A percentile compares a stretch with the other conserved stretches of the same genome.
Evolutionary conservation across 2,113 vertebrate species (phyloP).

Genomic region (Coptodon rendalli): DNA sequence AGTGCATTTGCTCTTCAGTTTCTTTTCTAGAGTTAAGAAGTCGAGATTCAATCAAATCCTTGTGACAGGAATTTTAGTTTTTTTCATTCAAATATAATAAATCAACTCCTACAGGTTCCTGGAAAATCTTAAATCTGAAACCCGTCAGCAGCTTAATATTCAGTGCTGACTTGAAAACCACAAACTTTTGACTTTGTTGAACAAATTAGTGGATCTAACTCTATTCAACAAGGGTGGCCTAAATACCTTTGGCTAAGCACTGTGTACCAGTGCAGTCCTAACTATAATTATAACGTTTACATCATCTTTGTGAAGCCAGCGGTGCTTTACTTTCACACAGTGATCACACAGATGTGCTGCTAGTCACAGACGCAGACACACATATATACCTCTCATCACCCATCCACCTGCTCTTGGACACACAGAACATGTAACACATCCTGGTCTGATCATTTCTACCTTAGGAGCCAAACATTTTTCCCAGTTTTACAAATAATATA

Average conservation of each 20-base stretch:
- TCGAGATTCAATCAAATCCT: background rate
- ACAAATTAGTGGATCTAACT: background rate
- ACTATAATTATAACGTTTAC: background rate
- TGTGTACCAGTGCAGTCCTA: background rate
- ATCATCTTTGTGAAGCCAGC: slow-evolving; percentile 69
- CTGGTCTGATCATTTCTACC: slow-evolving; percentile 77
- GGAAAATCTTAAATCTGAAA: background rate
- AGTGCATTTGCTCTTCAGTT: background rate
- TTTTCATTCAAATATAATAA: background rate
- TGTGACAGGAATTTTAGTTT: background rate
- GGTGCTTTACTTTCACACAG: slow-evolving; percentile 65
- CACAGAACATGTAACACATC: slow-evolving; percentile 77
- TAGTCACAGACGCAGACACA: slow-evolving; percentile 75
- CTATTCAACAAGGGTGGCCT: background rate
- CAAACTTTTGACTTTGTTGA: background rate
- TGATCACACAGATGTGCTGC: slow-evolving; percentile 70
- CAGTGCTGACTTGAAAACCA: background rate
- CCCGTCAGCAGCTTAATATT: background rate
- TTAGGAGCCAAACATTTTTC: slow-evolving; percentile 48
- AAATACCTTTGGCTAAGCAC: background rate
- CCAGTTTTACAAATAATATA: background rate
- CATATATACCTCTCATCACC: slow-evolving; percentile 74
- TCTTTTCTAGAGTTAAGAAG: background rate
- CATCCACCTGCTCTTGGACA: slow-evolving; percentile 78
- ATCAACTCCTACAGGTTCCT: background rate